phyloP scores from a whole-genome alignment of 2,888 invertebrate species.

The Pyrocoelia pectoralis region DNA sequence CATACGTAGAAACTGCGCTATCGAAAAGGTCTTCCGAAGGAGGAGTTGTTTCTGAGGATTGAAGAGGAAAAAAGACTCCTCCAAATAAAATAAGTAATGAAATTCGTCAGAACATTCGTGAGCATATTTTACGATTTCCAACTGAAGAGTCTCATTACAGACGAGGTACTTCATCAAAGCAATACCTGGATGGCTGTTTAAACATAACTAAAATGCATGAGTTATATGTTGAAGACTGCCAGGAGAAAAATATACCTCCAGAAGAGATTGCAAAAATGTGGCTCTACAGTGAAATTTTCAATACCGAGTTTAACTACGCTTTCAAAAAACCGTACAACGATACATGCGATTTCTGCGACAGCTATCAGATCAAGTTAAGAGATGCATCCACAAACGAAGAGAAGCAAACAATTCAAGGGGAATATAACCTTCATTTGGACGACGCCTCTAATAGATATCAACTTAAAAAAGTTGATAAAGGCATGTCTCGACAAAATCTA shows the following conservation, averaged over 20 bases:
- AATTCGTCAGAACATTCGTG: neutral
- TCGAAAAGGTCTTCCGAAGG: neutral
- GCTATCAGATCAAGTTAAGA: neutral
- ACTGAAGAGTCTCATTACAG: neutral
- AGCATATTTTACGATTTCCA: constrained; percentile 1
- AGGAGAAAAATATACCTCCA: neutral
- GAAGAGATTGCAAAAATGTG: neutral
- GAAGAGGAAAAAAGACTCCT: neutral
- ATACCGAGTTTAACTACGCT: neutral
- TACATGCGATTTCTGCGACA: neutral
- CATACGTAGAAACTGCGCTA: neutral
- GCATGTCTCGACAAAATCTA: neutral
- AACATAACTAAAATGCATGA: neutral
- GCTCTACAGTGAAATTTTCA: neutral
- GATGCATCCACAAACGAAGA: neutral
- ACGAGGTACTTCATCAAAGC: neutral
- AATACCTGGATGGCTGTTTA: too few relatives aligned
- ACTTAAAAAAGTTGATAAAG: neutral
- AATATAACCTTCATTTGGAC: neutral
- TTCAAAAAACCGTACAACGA: neutral
- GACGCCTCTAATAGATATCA: neutral
- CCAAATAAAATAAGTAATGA: neutral
- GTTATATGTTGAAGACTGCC: neutral
- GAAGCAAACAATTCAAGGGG: neutral
- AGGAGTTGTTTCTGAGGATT: neutral